A percentile compares a stretch with the other conserved stretches of the same genome.
Evolutionary conservation across 2,888 invertebrate species (phyloP).

Genomic region (Xylota sylvarum): DNA sequence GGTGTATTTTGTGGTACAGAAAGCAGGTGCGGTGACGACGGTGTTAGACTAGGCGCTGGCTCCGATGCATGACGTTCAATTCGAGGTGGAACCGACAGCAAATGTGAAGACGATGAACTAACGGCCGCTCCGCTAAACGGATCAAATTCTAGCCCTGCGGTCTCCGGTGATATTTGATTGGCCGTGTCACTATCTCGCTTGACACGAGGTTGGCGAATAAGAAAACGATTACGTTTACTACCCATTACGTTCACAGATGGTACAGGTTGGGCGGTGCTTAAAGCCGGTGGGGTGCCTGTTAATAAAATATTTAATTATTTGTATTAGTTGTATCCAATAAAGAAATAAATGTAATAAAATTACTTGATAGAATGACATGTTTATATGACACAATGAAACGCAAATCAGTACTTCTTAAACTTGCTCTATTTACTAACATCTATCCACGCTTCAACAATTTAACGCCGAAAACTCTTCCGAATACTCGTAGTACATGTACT

Average conservation of each 20-base stretch:
- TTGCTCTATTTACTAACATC: no score
- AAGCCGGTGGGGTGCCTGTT: conserved; percentile 60
- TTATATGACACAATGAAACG: no score
- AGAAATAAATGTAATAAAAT: no score
- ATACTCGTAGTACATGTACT: no score
- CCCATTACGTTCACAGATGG: conserved; percentile 84
- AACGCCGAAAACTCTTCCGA: no score
- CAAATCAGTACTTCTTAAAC: no score
- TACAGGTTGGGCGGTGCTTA: conserved; percentile 63
- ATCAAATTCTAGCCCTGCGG: conserved; percentile 81
- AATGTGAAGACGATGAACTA: conserved; percentile 78
- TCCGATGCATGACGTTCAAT: conserved; percentile 87
- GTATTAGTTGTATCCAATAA: no score
- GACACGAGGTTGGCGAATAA: conserved; percentile 89
- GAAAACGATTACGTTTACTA: conserved; percentile 87
- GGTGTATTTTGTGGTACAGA: conserved; percentile 86
- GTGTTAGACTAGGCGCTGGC: conserved; percentile 86
- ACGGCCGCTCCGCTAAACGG: conserved; percentile 79
- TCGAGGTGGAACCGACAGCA: conserved; percentile 86
- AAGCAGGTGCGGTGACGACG: conserved; percentile 86
- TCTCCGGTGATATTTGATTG: conserved; percentile 83
- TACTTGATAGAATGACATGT: no score
- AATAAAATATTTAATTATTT: not conserved
- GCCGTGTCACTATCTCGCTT: conserved; percentile 87
- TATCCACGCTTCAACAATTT: no score